Evolutionary conservation across 1,140 invertebrate genomes (phyloP).

Genomic region (Riptortus pedestris): DNA sequence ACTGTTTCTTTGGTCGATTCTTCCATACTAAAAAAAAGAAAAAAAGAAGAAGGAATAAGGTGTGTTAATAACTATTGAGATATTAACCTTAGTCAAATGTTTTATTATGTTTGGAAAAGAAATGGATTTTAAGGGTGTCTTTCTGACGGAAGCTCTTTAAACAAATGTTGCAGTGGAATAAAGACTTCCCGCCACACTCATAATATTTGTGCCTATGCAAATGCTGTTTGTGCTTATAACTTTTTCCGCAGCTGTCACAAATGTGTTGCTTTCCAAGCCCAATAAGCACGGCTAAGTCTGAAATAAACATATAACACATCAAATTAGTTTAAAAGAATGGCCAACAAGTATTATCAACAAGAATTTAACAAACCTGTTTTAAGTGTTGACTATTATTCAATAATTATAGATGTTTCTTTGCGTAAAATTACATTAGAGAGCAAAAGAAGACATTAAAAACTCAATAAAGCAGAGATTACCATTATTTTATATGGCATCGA

Average conservation of each 20-base stretch:
- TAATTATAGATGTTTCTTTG: too few species aligned
- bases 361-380: too few species aligned
- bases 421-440: too few species aligned
- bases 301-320: too few species aligned
- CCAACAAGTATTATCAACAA: too few species aligned
- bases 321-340: too few species aligned
- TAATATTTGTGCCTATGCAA: conserved; percentile 40
- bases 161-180: conserved; percentile 46
- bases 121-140: conserved; percentile 34
- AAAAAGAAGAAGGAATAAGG: background rate
- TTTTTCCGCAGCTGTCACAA: conserved; percentile 35
- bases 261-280: background rate
- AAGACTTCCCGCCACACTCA: conserved; percentile 39
- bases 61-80: background rate
- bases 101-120: background rate
- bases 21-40: background rate
- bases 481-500: too few species aligned
- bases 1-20: background rate
- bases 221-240: conserved; percentile 25
- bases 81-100: background rate
- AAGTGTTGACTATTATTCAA: too few species aligned
- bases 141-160: conserved; percentile 41
- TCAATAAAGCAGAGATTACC: too few species aligned
- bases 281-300: background rate
- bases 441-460: too few species aligned